Evolutionary conservation across 2,888 invertebrate genomes (phyloP).

Genomic region (Pharmacophagus antenor): DNA sequence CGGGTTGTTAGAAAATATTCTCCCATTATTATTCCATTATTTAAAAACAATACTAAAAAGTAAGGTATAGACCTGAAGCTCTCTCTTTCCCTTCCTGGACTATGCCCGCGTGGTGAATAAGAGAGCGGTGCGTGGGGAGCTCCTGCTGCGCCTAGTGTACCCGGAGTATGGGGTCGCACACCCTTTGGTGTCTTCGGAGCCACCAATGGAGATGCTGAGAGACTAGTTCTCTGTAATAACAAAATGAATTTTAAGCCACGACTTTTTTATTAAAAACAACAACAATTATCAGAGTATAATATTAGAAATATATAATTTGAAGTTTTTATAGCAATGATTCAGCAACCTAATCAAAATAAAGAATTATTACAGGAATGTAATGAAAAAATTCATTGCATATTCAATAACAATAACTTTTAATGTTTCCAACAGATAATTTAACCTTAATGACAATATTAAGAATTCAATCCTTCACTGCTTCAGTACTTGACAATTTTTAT

Average conservation of each 20-base stretch:
- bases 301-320: too few species aligned
- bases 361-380: too few species aligned
- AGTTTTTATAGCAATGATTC: too few species aligned
- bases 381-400: too few species aligned
- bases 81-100: conserved; percentile 90
- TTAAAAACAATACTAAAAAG: not conserved
- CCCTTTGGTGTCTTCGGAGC: conserved; percentile 76
- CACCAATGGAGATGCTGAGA: conserved; percentile 75
- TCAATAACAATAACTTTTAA: not conserved
- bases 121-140: conserved; percentile 70
- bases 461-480: too few species aligned
- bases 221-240: conserved; percentile 65
- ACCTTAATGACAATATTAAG: not conserved
- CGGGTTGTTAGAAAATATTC: too few species aligned
- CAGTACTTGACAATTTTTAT: too few species aligned
- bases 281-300: not conserved
- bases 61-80: conserved; percentile 87
- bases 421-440: not conserved
- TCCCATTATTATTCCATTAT: too few species aligned
- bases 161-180: conserved; percentile 71
- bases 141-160: conserved; percentile 67
- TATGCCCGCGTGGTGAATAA: conserved; percentile 89
- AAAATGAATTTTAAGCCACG: not conserved
- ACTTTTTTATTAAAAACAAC: not conserved
- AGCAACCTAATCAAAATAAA: too few species aligned